Conservation (phyloP, 1,140 invertebrate species). For the Notospermus geniculatus region DNA sequence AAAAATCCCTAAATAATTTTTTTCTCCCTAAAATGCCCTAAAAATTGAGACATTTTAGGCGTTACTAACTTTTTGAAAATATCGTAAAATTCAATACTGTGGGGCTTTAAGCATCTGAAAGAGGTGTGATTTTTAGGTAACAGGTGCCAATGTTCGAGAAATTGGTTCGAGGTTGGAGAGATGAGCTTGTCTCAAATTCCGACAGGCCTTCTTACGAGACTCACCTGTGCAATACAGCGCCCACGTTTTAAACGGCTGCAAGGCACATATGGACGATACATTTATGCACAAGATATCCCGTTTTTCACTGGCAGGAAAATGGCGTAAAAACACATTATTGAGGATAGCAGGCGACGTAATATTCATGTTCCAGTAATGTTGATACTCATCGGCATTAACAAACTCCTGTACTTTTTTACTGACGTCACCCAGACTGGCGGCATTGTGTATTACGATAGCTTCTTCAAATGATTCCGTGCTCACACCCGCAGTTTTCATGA, state of each 20-base stretch:
- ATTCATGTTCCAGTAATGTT: slow-evolving; percentile 74
- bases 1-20: too few species aligned
- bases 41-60: too few species aligned
- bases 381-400: slow-evolving; percentile 48
- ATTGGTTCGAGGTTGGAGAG: too few species aligned
- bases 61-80: too few species aligned
- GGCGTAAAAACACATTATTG: slow-evolving; percentile 72
- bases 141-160: too few species aligned
- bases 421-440: slow-evolving; percentile 78
- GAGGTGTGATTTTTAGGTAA: too few species aligned
- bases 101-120: too few species aligned
- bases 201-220: background rate
- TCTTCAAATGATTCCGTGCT: slow-evolving; percentile 62
- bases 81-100: too few species aligned
- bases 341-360: slow-evolving; percentile 74
- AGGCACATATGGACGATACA: slow-evolving; percentile 79
- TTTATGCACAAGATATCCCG: slow-evolving; percentile 71
- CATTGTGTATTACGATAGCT: slow-evolving; percentile 84
- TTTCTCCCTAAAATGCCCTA: too few species aligned
- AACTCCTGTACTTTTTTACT: slow-evolving; percentile 62
- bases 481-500: slow-evolving; percentile 35
- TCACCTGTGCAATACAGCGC: slow-evolving; percentile 79
- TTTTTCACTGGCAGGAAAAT: slow-evolving; percentile 56
- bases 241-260: slow-evolving; percentile 73
- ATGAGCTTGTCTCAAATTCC: too few species aligned